Evolutionary conservation across 2,888 invertebrate species (phyloP), one percentile per base, ranked within the genome.

Genomic region (Orchesellides sinensis): DNA sequence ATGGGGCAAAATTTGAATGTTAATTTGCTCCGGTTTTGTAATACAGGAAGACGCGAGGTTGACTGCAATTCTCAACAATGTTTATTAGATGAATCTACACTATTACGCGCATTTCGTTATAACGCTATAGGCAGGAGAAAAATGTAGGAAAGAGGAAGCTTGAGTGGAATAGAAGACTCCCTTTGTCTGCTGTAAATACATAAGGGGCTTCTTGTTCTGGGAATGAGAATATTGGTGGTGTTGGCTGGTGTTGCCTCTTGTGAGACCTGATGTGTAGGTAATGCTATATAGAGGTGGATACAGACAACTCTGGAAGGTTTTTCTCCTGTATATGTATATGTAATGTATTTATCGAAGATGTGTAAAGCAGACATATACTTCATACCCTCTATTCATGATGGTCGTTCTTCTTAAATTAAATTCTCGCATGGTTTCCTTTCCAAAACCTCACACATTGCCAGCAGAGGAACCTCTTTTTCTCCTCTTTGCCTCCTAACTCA

Each of bases 391-490:
- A 72, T 72, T 72, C 72, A 72, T 78, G 78, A 70, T 78, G 78
- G 78, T 63, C 78, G 69, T 78, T 70, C 70, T 78, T 78, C 70
- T 70, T 78, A 78, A 78, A 83, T 83, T 78, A 83, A 83, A 83
- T 83, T 83, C 78, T 83, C 78, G 83, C 83, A 83, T 83, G 83
- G 83, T 83, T 83, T 78, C 78, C 78, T 78, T 78, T 63, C 78
- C 78, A 70, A 78, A 78, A 78, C 78, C 78, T 78, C 78, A 78
- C 78, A 78, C 78, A 70, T 78, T 78, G 78, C 78, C 52, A 70
- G 69, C 69, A 61, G 69, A 45, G 25, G 6, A 19, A 54, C 32
- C 40, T 59, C 68, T 56, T 29, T 70, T 54, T 61, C 54, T 70
- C 35, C 21, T n/a, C n/a, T n/a, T n/a, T n/a, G n/a, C 23, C 32